Base-by-base conservation (phyloP, 2,888 invertebrate genomes). In the Zygogramma bicolorata region DNA sequence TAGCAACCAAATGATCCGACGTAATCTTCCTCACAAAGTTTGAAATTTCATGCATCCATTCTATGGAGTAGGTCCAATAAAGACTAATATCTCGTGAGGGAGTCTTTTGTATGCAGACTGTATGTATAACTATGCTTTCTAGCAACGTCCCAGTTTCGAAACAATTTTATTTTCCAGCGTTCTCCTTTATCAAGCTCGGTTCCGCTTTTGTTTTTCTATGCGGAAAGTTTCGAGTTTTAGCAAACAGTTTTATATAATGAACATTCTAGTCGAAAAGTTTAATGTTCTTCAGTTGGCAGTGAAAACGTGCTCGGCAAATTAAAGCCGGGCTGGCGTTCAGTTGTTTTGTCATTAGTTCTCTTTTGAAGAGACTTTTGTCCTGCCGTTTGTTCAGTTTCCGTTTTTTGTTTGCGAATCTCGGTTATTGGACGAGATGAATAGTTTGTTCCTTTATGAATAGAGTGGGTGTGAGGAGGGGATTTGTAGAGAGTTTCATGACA, bases 241-340 rank as follows among this genome's bases (percentile, higher is more conserved):
- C 53, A 53, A 68, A 61, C 68, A 68, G 27, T 68, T 68, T 68
- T 68, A 25, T 61, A 68, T 68, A 53, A 68, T 61, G 40, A 68
- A 61, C 61, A 20, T 58, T 49, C 49, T 61, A 38, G 31, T 34
- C 22, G 34, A 59, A 42, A 67, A 46, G 42, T 59, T 60, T 67
- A 25, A 38, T 34, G 34, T 61, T 53, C 53, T 53, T 53, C 15
- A 53, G 53, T 53, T 53, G 25, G 27, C 53, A 40, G 15, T 27
- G 34, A 7, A 58, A 42, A 58, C 66, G 66, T 66, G 66, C 38
- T 58, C 38, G 22, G 66, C 34, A 58, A 66, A 58, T 58, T 58
- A 38, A 66, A 25, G 29, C 15, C 15, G 15, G 40, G 40, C 58
- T 25, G n/a, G n/a, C 22, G 34, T 65, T 65, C 38, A n/a, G 53